Evolutionary conservation across 2,888 invertebrate species (phyloP), one percentile per base, ranked within the genome.

Genomic region (Limnephilus lunatus): DNA sequence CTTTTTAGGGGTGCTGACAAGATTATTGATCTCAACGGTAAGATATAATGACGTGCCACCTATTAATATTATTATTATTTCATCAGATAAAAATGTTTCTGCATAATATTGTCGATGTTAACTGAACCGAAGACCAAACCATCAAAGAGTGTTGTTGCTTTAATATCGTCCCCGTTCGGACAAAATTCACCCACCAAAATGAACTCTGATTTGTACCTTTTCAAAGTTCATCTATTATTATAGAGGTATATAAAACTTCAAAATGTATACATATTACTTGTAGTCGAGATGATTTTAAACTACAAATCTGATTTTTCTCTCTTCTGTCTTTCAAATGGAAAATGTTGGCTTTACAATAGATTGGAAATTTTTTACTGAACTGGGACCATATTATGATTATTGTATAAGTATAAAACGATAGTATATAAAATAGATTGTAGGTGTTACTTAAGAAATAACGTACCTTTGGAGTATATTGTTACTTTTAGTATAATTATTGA

Each of bases 1-100:
- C 85, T 91, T 93, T 93, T 92, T 93, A 93, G 93, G 93, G 92
- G 92, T 81, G 92, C 93, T 53, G 93, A 93, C 86, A 93, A 93
- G 87, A 91, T 91, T 30, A 92, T 93, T 68, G 89, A 86, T 92
- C 92, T 93, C 91, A 88, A 92, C 35, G 93, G 93, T 92, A 93
- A 89, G 81, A 88, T 93, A 89, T 93, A 91, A 92, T 30, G 30
- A 44, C 39, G n/a, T 91, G 32, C 68, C 31, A 35, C 14, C 86
- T 53, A n/a, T 25, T 68, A n/a, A n/a, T n/a, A n/a, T n/a, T n/a
- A 25, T 9, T 68, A 25, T 68, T 25, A n/a, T n/a, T 68, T 25
- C 68, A 68, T 25, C 68, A 68, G 68, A 68, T 68, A 68, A 68
- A 68, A n/a, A 68, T 68, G n/a, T 68, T 68, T 25, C 68, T 68